Conservation (phyloP, 1,140 invertebrate genomes). For the Drosophila tristis region DNA sequence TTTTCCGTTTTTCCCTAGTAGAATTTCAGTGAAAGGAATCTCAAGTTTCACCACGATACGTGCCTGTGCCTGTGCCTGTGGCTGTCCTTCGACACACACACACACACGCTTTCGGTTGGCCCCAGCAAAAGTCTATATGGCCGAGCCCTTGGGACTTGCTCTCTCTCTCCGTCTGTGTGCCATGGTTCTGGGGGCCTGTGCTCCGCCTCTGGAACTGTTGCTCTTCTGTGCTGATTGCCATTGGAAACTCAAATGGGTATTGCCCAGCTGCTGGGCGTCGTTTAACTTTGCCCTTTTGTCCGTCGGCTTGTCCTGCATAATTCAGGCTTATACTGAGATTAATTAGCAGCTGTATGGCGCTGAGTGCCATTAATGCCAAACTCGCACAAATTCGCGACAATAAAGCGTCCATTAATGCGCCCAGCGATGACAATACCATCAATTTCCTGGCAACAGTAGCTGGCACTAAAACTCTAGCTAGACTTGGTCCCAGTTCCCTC, state of each 20-base stretch:
- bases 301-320: slow-evolving; percentile 38
- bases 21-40: slow-evolving; percentile 63
- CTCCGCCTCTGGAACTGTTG: slow-evolving; percentile 31
- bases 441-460: slow-evolving; percentile 16
- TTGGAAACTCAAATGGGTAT: slow-evolving; percentile 28
- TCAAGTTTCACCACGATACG: slow-evolving; percentile 53
- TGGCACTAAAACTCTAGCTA: neutral
- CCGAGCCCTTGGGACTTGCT: slow-evolving; percentile 17
- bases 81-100: slow-evolving; percentile 13
- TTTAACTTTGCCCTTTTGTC: slow-evolving; percentile 41
- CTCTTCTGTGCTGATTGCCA: slow-evolving; percentile 21
- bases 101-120: slow-evolving; percentile 38
- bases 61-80: slow-evolving; percentile 1
- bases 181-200: neutral
- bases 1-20: slow-evolving; percentile 60
- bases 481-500: no score
- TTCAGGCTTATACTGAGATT: slow-evolving; percentile 54
- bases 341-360: slow-evolving; percentile 52
- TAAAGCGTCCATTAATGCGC: slow-evolving; percentile 27
- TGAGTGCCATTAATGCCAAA: slow-evolving; percentile 56
- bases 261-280: slow-evolving; percentile 52
- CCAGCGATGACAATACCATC: slow-evolving; percentile 31
- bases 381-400: slow-evolving; percentile 36
- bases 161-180: slow-evolving; percentile 5
- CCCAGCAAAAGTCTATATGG: slow-evolving; percentile 5